Conservation (phyloP, 2,797 vertebrate species). For the Sebastes vulpes region DNA sequence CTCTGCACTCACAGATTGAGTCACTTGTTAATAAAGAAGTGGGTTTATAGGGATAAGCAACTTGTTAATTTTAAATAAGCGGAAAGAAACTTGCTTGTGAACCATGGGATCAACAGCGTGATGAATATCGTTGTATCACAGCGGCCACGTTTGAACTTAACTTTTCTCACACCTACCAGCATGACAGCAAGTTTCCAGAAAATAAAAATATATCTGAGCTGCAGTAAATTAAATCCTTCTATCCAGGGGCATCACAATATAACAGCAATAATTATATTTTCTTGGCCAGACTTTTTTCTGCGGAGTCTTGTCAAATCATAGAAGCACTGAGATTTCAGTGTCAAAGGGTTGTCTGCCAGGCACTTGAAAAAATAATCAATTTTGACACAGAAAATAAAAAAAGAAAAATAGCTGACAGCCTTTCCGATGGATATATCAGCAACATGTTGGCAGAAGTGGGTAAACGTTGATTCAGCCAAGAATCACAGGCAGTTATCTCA, state of each 20-base stretch:
- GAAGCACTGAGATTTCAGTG: slow-evolving; percentile 11
- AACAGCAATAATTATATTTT: slow-evolving; percentile 1
- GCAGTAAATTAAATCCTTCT: background rate
- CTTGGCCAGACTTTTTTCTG: slow-evolving; percentile 15
- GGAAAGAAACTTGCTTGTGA: background rate
- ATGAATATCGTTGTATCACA: background rate
- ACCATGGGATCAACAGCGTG: background rate
- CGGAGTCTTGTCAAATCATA: slow-evolving; percentile 22
- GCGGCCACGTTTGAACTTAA: slow-evolving; percentile 4
- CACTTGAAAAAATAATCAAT: slow-evolving; percentile 17
- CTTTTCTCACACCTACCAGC: slow-evolving; percentile 17
- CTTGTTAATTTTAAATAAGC: background rate
- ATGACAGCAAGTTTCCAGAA: background rate
- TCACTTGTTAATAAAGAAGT: background rate
- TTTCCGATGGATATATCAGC: slow-evolving; percentile 30
- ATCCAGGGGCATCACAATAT: background rate
- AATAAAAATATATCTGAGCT: background rate
- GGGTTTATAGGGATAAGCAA: background rate
- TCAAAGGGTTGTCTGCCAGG: slow-evolving; percentile 18
- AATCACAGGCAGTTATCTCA: slow-evolving; percentile 56
- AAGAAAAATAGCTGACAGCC: slow-evolving; percentile 15
- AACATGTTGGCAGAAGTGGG: slow-evolving; percentile 32
- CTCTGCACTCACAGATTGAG: background rate
- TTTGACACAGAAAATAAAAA: slow-evolving; percentile 22
- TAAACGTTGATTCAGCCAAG: slow-evolving; percentile 31